phyloP scores from a whole-genome alignment of 2,888 invertebrate genomes.

The Drosophila merina region DNA sequence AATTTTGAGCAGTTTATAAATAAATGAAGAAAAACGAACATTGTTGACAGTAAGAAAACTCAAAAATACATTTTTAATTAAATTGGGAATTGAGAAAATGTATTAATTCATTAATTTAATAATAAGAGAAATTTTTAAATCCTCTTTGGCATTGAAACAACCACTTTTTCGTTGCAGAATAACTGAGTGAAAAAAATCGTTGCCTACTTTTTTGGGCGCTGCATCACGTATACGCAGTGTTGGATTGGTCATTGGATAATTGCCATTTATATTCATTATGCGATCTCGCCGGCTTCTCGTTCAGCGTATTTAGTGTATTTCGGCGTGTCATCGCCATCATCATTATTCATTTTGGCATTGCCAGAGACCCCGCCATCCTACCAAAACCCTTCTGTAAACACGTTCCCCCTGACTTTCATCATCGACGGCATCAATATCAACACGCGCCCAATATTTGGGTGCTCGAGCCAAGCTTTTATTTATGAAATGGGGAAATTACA shows the following conservation, averaged over 20 bases:
- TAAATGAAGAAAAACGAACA: background rate
- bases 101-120: too few species aligned
- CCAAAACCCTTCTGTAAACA: slow-evolving; percentile 19
- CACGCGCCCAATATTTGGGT: slow-evolving; percentile 70
- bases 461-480: slow-evolving; percentile 59
- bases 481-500: slow-evolving; percentile 78
- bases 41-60: background rate
- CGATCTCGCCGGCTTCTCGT: slow-evolving; percentile 48
- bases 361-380: background rate
- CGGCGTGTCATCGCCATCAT: slow-evolving; percentile 62
- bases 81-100: background rate
- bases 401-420: slow-evolving; percentile 56
- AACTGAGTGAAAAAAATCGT: slow-evolving; percentile 10
- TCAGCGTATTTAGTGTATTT: slow-evolving; percentile 56
- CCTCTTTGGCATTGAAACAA: background rate
- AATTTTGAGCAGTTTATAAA: background rate
- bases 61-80: background rate
- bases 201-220: slow-evolving; percentile 26
- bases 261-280: slow-evolving; percentile 80
- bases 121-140: background rate
- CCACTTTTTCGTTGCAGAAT: background rate
- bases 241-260: slow-evolving; percentile 52
- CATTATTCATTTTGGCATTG: slow-evolving; percentile 66
- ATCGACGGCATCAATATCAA: slow-evolving; percentile 65
- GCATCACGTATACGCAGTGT: slow-evolving; percentile 52